Percentiles rank a stretch among this genome's conserved stretches.
phyloP scores from a whole-genome alignment of 2,113 vertebrate genomes.

The Cariama cristata region DNA sequence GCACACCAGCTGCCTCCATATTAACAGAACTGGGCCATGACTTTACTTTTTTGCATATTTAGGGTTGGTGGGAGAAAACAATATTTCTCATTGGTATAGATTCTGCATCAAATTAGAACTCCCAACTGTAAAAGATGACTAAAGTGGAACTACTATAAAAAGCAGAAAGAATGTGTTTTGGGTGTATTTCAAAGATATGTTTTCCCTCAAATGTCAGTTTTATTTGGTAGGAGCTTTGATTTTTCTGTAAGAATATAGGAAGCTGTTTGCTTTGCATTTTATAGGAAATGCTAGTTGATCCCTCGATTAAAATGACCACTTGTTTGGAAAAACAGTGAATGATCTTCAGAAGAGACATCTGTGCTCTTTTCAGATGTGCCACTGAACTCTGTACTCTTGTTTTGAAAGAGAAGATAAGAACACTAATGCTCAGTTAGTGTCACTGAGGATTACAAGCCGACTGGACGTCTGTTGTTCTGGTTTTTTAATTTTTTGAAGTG shows the following conservation, averaged over 20 bases:
- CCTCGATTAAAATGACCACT: background rate
- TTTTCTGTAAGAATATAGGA: background rate
- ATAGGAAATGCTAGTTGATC: background rate
- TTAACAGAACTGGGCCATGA: background rate
- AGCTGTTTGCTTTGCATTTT: background rate
- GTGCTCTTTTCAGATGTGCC: background rate
- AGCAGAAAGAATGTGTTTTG: background rate
- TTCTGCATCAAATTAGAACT: background rate
- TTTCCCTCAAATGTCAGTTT: background rate
- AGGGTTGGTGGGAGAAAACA: background rate
- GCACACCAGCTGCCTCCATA: background rate
- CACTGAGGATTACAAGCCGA: background rate
- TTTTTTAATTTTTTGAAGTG: background rate
- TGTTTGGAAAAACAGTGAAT: background rate
- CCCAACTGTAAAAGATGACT: background rate
- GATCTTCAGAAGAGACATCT: background rate
- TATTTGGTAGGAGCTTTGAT: background rate
- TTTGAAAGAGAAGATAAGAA: background rate
- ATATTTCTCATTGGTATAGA: background rate
- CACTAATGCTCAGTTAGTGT: background rate
- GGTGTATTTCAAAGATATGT: background rate
- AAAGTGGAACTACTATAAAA: background rate
- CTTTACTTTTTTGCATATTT: background rate
- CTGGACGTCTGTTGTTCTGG: background rate
- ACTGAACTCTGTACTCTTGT: background rate